A percentile compares a stretch with the other conserved stretches of the same genome.
Conservation (phyloP, 2,113 vertebrate genomes). For the Scortum barcoo region DNA sequence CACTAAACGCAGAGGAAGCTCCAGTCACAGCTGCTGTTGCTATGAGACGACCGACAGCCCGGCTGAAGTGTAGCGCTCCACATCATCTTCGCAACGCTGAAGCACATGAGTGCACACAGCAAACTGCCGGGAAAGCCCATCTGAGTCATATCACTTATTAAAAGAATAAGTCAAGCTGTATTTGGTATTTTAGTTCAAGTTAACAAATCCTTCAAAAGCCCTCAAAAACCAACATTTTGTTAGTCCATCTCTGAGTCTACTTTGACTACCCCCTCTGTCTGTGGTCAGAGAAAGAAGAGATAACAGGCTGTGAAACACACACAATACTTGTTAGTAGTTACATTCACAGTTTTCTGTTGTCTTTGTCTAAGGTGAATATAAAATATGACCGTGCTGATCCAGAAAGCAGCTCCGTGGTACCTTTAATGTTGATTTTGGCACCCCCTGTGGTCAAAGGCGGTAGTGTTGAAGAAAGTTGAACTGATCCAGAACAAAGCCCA, state of each 20-base stretch:
- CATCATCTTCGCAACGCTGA: conserved; percentile 7
- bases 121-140: no score
- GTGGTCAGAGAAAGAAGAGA: no score
- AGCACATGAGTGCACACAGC: background rate
- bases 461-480: no score
- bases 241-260: background rate
- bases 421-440: no score
- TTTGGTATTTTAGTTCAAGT: background rate
- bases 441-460: no score
- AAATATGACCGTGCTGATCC: background rate
- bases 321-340: no score
- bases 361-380: background rate
- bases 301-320: no score
- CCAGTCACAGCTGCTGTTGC: conserved; percentile 24
- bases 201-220: background rate
- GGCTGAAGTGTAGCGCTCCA: background rate
- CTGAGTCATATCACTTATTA: background rate
- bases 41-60: conserved; percentile 22
- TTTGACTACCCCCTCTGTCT: background rate
- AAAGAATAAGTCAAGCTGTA: background rate
- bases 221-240: background rate
- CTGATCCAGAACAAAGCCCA: no score
- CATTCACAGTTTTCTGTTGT: background rate
- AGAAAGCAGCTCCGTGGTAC: no score
- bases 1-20: background rate